These are phyloP conservation scores for Dicyrtomina minuta DNA, from an alignment of 2,888 invertebrate species.

Conservation along the genomic window DNA sequence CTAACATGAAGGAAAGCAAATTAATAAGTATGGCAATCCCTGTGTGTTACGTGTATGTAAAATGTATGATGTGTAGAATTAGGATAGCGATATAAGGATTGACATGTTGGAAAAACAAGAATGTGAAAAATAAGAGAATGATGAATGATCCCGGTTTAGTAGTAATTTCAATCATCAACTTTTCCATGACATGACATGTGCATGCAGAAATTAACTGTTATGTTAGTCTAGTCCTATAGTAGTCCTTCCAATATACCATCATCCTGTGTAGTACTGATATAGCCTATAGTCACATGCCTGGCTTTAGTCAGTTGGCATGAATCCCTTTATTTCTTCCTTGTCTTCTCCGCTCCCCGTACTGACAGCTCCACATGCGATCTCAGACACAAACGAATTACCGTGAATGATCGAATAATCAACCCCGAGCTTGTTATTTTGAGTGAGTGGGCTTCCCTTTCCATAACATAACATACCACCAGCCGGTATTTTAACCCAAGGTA, in stretches of 20 bases:
- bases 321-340: conserved; percentile 16
- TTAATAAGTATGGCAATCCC: too few species aligned
- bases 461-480: too few species aligned
- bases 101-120: conserved; percentile 3
- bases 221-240: not conserved
- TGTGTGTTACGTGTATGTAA: too few species aligned
- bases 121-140: conserved; percentile 32
- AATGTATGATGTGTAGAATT: too few species aligned
- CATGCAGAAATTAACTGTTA: conserved; percentile 34
- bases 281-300: not conserved
- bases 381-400: too few species aligned
- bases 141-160: conserved; percentile 31
- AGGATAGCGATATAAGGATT: too few species aligned
- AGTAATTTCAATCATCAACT: conserved; percentile 37
- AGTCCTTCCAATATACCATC: not conserved
- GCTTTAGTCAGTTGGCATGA: conserved; percentile 12
- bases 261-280: not conserved
- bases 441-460: too few species aligned
- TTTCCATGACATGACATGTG: conserved; percentile 29
- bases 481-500: too few species aligned
- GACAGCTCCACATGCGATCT: conserved; percentile 24
- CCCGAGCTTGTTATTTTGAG: too few species aligned
- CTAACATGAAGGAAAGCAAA: too few species aligned
- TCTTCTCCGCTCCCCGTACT: conserved; percentile 8
- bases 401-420: too few species aligned